These are phyloP conservation scores for Scytalopus superciliaris DNA, from an alignment of 2,113 vertebrate species.

Conservation along the genomic window DNA sequence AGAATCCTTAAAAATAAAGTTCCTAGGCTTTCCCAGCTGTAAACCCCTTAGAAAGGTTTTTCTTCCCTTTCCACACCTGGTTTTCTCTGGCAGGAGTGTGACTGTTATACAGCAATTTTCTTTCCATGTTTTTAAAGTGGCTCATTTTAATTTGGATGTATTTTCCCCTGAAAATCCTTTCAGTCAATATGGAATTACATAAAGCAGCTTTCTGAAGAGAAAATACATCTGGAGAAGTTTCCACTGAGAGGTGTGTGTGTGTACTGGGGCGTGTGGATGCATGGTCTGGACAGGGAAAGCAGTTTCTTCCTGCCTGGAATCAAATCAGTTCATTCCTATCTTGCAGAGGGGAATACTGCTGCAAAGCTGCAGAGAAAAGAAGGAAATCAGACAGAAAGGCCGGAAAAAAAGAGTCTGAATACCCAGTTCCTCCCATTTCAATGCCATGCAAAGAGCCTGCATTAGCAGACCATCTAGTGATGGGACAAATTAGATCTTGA, in stretches of 20 bases:
- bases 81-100: background rate
- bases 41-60: background rate
- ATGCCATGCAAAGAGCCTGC: background rate
- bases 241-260: background rate
- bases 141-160: background rate
- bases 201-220: background rate
- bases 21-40: background rate
- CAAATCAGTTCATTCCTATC: fast-evolving
- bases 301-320: fast-evolving
- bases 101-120: background rate
- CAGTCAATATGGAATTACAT: background rate
- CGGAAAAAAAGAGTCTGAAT: background rate
- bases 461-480: background rate
- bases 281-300: background rate
- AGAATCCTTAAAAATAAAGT: background rate
- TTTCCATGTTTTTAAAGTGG: background rate
- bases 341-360: background rate
- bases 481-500: background rate
- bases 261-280: fast-evolving
- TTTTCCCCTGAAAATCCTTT: background rate
- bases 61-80: background rate
- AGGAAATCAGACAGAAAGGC: background rate
- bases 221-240: background rate
- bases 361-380: background rate
- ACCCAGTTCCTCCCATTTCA: background rate